Percentiles rank a stretch among this genome's conserved stretches.
phyloP scores from a whole-genome alignment of 1,140 invertebrate genomes.

The Lysiphlebus fabarum region DNA sequence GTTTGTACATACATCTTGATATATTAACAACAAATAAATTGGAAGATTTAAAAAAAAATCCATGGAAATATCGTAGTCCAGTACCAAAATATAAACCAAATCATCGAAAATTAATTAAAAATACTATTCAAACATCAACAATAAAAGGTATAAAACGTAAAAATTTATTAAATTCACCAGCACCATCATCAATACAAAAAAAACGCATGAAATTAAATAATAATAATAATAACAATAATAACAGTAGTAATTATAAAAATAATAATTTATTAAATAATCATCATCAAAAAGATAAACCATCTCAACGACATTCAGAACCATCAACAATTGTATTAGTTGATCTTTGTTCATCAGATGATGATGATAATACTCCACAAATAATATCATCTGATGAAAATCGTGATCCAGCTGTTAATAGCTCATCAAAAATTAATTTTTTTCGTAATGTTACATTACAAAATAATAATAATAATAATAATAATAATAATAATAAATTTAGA shows the following conservation, averaged over 20 bases:
- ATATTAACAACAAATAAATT: constrained; percentile 44
- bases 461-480: no score
- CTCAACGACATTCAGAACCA: constrained; percentile 6
- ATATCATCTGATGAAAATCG: constrained; percentile 36
- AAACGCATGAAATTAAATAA: constrained; percentile 27
- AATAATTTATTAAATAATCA: background rate
- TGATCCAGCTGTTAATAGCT: constrained; percentile 28
- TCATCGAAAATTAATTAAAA: constrained; percentile 23
- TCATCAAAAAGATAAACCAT: constrained; percentile 16
- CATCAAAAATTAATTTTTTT: constrained; percentile 19
- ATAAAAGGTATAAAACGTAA: constrained; percentile 30
- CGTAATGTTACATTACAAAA: constrained; percentile 23
- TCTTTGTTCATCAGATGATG: constrained; percentile 59
- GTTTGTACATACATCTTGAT: constrained; percentile 51
- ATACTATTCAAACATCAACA: background rate
- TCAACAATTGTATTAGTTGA: constrained; percentile 52
- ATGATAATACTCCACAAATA: constrained; percentile 30
- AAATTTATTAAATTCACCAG: constrained; percentile 24
- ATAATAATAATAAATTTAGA: constrained; percentile 3
- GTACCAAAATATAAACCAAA: constrained; percentile 28
- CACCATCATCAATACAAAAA: background rate
- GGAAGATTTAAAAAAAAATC: constrained; percentile 41
- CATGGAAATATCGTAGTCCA: constrained; percentile 35
- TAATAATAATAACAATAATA: constrained; percentile 21
- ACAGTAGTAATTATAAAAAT: background rate